Conservation (phyloP, 2,888 invertebrate species). For the Parasteatoda lunata region DNA sequence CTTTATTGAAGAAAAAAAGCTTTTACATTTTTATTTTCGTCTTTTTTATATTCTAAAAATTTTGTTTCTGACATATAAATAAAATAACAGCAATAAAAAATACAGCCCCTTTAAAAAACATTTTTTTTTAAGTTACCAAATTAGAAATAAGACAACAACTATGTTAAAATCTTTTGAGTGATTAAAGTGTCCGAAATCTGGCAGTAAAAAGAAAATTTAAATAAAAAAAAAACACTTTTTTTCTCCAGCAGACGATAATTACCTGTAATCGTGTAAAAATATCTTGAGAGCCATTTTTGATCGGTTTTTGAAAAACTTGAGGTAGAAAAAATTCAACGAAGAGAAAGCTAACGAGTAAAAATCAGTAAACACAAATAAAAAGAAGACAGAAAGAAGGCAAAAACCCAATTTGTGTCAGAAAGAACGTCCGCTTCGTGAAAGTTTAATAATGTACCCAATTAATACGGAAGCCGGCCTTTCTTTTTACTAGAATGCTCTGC, state of each 20-base stretch:
- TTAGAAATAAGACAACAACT: conserved; percentile 29
- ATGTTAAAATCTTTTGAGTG: conserved; percentile 48
- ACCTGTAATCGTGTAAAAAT: conserved; percentile 60
- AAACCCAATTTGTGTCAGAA: conserved; percentile 60
- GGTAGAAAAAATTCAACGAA: conserved; percentile 17
- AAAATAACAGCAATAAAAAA: conserved; percentile 8
- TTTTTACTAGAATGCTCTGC: conserved; percentile 32
- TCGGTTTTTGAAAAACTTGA: conserved; percentile 36
- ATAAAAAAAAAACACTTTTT: conserved; percentile 13
- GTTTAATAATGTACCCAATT: conserved; percentile 66
- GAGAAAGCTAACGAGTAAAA: conserved; percentile 21
- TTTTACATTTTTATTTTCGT: conserved; percentile 7
- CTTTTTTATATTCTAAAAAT: conserved; percentile 10
- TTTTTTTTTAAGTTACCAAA: background rate
- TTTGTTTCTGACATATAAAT: conserved; percentile 21
- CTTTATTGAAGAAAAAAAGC: background rate
- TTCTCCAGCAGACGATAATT: conserved; percentile 36
- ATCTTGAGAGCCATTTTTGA: conserved; percentile 57
- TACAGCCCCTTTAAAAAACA: background rate
- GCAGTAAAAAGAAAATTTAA: conserved; percentile 7
- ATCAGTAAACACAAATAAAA: conserved; percentile 45
- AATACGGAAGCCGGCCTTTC: conserved; percentile 44
- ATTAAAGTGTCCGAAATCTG: conserved; percentile 48
- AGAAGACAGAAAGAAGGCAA: conserved; percentile 17
- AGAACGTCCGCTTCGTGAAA: conserved; percentile 50